Base-by-base conservation (phyloP, 2,797 vertebrate species). In the Babyrousa celebensis region DNA sequence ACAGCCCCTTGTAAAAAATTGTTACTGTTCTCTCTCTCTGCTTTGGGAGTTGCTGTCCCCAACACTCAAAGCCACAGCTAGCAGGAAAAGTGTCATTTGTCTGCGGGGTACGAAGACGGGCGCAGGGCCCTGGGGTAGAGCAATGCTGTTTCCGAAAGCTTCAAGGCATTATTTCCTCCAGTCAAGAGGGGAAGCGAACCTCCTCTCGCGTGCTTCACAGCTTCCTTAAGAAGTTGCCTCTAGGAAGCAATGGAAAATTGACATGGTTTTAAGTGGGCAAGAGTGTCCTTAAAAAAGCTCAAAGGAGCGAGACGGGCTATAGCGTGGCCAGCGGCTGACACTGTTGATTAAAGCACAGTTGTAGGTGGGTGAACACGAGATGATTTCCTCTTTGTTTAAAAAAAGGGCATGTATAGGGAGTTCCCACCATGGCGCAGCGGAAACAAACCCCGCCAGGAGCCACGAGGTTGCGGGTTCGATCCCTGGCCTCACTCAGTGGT, bases 1-100 rank as follows among this genome's bases (percentile, higher is more conserved):
- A 23, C 32, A 11, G 56, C 18, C 54, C 72, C 82, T 78, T 83
- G 96, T 83, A 60, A 95, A 92, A 88, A 79, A 40, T 84, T 83
- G 6, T 67, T 80, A 71, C 0, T 10, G 0, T 52, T 78, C 75
- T 97, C 95, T 95, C 95, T 84, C 25, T 32, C 89, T 67, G 58
- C 58, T 92, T 80, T 0, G 83, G 94, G 63, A 96, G 60, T 75
- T 40, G 60, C 52, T 54, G 54, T 63, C 60, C 93, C 16, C 36
- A n/a, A 56, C 65, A 6, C 29, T 8, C 27, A 36, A 29, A 79
- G 58, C 65, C 92, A 20, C 62, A 18, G 92, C 68, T 9, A 21
- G 62, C 62, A 16, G 88, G 82, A 75, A 95, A 18, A 67, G n/a
- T 0, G 21, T 77, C 17, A 68, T 29, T n/a, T 89, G 84, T 74